Conservation (phyloP, 2,888 invertebrate species). For the Plusia festucae region DNA sequence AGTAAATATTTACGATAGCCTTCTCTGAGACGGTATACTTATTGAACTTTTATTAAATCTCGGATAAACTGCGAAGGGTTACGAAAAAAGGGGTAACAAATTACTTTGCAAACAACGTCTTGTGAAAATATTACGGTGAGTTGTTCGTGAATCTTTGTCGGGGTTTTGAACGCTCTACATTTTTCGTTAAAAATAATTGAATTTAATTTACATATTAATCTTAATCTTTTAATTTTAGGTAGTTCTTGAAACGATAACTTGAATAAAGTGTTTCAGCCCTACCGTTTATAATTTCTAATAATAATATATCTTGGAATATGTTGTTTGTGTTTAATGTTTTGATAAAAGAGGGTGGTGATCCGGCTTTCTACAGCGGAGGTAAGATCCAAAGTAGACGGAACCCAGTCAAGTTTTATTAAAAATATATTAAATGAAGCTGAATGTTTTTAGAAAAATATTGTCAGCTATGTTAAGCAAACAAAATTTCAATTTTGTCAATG, state of each 20-base stretch:
- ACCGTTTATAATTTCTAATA: background rate
- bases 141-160: conserved; percentile 29
- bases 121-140: conserved; percentile 50
- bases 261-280: conserved; percentile 9
- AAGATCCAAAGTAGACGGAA: too few species aligned
- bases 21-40: conserved; percentile 43
- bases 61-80: conserved; percentile 62
- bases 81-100: conserved; percentile 69
- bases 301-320: background rate
- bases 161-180: conserved; percentile 31
- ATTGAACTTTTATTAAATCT: conserved; percentile 74
- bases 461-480: too few species aligned
- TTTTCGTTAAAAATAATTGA: conserved; percentile 35
- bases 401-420: too few species aligned
- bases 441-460: too few species aligned
- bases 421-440: too few species aligned
- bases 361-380: too few species aligned
- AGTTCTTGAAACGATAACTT: conserved; percentile 7
- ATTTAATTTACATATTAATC: conserved; percentile 35
- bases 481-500: too few species aligned
- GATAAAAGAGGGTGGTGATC: background rate
- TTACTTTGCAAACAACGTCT: conserved; percentile 68
- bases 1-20: conserved; percentile 39
- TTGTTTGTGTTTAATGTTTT: background rate
- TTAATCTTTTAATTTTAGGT: conserved; percentile 28